phyloP scores from a whole-genome alignment of 2,888 invertebrate genomes.

The Ochropleura plecta region DNA sequence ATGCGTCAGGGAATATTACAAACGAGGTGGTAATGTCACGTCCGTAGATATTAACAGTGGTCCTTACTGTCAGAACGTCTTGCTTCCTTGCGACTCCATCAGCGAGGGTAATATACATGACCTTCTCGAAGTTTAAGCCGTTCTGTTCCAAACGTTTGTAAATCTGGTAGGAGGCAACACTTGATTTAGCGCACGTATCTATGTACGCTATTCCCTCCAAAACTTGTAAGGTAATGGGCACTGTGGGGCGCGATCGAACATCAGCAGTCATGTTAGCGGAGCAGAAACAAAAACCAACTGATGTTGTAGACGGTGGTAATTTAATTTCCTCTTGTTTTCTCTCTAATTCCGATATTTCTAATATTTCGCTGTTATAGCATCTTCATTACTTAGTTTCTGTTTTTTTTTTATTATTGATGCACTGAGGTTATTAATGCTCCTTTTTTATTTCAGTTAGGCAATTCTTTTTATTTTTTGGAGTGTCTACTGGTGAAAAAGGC shows the following conservation, averaged over 20 bases:
- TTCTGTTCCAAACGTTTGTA: conserved; percentile 23
- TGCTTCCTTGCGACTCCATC: conserved; percentile 39
- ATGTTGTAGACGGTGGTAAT: not conserved
- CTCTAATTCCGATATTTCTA: too few species aligned
- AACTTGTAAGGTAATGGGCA: conserved; percentile 17
- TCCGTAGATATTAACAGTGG: conserved; percentile 11
- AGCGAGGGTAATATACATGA: conserved; percentile 32
- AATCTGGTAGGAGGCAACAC: conserved; percentile 35
- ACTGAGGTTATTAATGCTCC: too few species aligned
- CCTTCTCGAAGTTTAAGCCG: conserved; percentile 11
- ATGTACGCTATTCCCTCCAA: conserved; percentile 32
- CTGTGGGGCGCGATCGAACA: conserved; percentile 27
- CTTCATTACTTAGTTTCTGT: too few species aligned
- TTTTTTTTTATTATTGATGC: too few species aligned
- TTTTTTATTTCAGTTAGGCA: too few species aligned
- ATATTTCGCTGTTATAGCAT: too few species aligned
- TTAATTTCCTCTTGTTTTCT: too few species aligned
- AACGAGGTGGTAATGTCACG: conserved; percentile 9
- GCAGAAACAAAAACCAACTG: not conserved
- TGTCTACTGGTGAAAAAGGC: too few species aligned
- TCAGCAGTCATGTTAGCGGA: conserved; percentile 19
- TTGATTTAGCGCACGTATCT: conserved; percentile 18
- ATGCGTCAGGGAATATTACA: conserved; percentile 17
- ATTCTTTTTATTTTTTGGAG: too few species aligned
- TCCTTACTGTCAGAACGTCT: conserved; percentile 17